These are phyloP conservation scores for Chromoteleia sp. DNA, from an alignment of 2,888 invertebrate genomes.

Conservation along the genomic window DNA sequence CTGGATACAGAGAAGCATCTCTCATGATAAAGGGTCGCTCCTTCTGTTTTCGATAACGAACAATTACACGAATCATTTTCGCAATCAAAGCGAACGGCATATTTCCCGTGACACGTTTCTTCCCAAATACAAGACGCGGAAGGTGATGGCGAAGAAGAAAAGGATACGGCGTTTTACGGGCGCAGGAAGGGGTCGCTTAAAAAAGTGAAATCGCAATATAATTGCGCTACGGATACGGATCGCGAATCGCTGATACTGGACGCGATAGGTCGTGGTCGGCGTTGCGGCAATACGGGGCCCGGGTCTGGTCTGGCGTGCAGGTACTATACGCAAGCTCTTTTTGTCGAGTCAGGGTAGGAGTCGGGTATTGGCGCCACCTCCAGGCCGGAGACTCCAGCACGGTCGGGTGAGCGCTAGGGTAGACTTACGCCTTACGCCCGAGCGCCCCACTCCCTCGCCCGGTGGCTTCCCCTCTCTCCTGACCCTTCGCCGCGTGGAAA, in stretches of 20 bases:
- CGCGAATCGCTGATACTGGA: constrained; percentile 77
- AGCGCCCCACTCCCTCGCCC: constrained; percentile 86
- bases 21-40: no score
- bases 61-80: no score
- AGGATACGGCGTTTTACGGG: not conserved
- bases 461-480: constrained; percentile 86
- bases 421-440: constrained; percentile 85
- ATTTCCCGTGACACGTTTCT: constrained; percentile 4
- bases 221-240: constrained; percentile 77
- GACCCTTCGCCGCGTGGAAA: constrained; percentile 84
- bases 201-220: constrained; percentile 77
- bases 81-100: not conserved
- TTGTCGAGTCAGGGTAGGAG: constrained; percentile 78
- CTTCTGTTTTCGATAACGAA: no score
- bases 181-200: constrained; percentile 32
- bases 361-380: constrained; percentile 86
- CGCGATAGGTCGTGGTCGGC: constrained; percentile 70
- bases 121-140: not conserved
- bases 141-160: constrained; percentile 6
- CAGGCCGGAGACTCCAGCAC: constrained; percentile 82
- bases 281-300: constrained; percentile 73
- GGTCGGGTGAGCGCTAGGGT: constrained; percentile 86
- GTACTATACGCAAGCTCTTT: constrained; percentile 81
- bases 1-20: no score
- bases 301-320: constrained; percentile 71